Evolutionary conservation across 92 coral and sea anemone species (phyloP).

Genomic region (Pocillopora grandis): DNA sequence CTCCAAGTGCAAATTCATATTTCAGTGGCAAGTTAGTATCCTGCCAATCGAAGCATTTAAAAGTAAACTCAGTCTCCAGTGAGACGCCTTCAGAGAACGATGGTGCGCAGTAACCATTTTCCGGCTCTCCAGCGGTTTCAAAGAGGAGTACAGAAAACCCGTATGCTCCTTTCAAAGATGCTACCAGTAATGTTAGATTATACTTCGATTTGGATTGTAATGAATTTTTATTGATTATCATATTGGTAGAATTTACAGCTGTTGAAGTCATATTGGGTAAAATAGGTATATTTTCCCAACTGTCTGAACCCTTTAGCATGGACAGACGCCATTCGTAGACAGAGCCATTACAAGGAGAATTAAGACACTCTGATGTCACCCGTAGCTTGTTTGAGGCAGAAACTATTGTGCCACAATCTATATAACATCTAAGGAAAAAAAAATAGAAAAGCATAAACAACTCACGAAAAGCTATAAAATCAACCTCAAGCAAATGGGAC

Average conservation of each 20-base stretch:
- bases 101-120: constrained; percentile 18
- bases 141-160: constrained; percentile 14
- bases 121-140: constrained; percentile 34
- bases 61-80: constrained; percentile 25
- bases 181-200: not conserved
- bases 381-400: constrained; percentile 32
- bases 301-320: not conserved
- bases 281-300: not conserved
- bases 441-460: not conserved
- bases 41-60: constrained; percentile 24
- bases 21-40: constrained; percentile 8
- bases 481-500: not conserved
- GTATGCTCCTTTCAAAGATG: constrained; percentile 3
- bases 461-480: not conserved
- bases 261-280: constrained; percentile 24
- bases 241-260: not conserved
- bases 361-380: constrained; percentile 18
- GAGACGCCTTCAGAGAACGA: constrained; percentile 18
- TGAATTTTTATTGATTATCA: constrained; percentile 21
- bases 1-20: constrained; percentile 23
- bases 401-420: constrained; percentile 20
- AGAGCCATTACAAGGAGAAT: constrained; percentile 31
- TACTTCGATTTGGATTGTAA: not conserved
- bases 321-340: constrained; percentile 19
- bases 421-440: constrained; percentile 6